Percentiles rank a stretch among this genome's conserved stretches.
Conservation (phyloP, 2,797 vertebrate genomes). For the Chelon labrosus region DNA sequence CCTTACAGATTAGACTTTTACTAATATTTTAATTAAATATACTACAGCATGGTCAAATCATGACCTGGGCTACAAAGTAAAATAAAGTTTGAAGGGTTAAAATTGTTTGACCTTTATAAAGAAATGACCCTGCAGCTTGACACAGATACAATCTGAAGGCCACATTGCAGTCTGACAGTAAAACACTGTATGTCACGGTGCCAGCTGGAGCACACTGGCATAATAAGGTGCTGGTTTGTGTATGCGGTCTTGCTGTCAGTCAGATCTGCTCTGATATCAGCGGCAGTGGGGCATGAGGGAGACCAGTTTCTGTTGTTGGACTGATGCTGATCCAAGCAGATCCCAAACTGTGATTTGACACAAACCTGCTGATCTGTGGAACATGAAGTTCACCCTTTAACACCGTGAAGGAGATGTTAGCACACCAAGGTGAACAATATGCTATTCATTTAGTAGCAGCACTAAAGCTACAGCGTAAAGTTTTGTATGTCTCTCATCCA, state of each 20-base stretch:
- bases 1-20: no score
- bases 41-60: background rate
- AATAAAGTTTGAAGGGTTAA: background rate
- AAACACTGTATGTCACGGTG: background rate
- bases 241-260: constrained; percentile 43
- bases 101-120: background rate
- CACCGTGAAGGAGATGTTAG: constrained; percentile 65
- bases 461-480: background rate
- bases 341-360: constrained; percentile 63
- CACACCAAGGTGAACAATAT: constrained; percentile 39
- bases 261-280: constrained; percentile 61
- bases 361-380: constrained; percentile 75
- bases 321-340: constrained; percentile 75
- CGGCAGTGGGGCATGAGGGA: constrained; percentile 60
- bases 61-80: no score
- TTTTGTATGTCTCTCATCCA: background rate
- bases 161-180: constrained; percentile 9
- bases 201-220: constrained; percentile 11
- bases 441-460: background rate
- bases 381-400: constrained; percentile 31
- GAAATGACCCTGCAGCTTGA: constrained; percentile 6
- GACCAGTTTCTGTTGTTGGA: constrained; percentile 28
- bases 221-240: constrained; percentile 28
- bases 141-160: constrained; percentile 4
- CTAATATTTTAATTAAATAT: background rate